Evolutionary conservation across 2,888 invertebrate genomes (phyloP), one percentile per base, ranked within the genome.

Genomic region (Stenotaenia linearis): DNA sequence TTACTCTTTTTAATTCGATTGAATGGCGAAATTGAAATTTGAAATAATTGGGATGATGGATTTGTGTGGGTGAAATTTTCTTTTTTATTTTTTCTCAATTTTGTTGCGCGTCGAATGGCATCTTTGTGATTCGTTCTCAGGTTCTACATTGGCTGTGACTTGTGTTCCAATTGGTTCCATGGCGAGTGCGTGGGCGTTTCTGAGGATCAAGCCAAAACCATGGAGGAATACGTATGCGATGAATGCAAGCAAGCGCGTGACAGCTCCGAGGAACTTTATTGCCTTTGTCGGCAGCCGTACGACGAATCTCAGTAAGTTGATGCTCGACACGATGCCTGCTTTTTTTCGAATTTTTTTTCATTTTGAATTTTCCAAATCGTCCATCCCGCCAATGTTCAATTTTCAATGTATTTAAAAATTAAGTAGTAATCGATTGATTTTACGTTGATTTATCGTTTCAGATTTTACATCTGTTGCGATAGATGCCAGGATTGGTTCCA

Each of bases 401-500:
- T 56, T 56, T 56, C 56, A 56, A 56, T 56, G 21, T 3, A 18
- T 21, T 56, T 21, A 3, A 23, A 9, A 10, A 10, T 45, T 37
- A 9, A 45, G 4, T 45, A 9, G 18, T 23, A 56, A 56, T 23
- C 10, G 6, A 56, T 23, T 35, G 3, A 28, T 75, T 25, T 32
- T 28, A 35, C n/a, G n/a, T n/a, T 75, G 25, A 4, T 74, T 23
- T 76, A 28, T 18, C 80, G 30, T 35, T 80, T 80, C 86, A 96
- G 96, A 87, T 98, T 98, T 90, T 99, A 98, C 87, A 97, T 99
- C 85, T 98, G 97, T 86, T 99, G 99, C 87, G 99, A 99, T 88
- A 92, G 93, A 82, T 99, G 99, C 87, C 96, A 98, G 87, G 98
- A 97, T 87, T 99, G 99, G 99, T 98, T 97, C 89, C 98, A 98